These are phyloP conservation scores for Oreochromis grahami DNA, from an alignment of 2,797 vertebrate genomes.

Conservation along the genomic window DNA sequence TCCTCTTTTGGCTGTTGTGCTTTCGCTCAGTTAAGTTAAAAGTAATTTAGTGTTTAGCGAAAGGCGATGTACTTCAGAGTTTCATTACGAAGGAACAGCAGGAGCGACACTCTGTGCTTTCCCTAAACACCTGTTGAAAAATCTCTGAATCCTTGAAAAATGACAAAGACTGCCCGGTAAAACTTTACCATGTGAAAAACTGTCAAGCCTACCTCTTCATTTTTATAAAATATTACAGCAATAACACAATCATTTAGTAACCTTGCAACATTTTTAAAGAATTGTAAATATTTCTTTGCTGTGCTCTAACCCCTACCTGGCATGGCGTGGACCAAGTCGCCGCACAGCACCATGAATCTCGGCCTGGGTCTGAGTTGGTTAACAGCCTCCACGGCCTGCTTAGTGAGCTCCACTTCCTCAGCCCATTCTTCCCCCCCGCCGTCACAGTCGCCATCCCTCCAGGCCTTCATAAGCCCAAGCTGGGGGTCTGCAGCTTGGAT, in stretches of 20 bases:
- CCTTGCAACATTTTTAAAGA: neutral
- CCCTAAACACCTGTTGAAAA: neutral
- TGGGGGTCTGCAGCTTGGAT: slow-evolving; percentile 95
- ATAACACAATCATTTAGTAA: neutral
- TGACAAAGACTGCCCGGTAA: neutral
- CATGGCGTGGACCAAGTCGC: slow-evolving; percentile 94
- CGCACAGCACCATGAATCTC: slow-evolving; percentile 89
- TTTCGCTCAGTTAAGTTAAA: neutral
- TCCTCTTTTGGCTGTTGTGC: neutral
- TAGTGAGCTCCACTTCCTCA: slow-evolving; percentile 85
- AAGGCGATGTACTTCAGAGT: neutral
- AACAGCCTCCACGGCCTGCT: slow-evolving; percentile 83
- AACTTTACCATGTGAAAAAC: neutral
- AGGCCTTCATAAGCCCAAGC: slow-evolving; percentile 96
- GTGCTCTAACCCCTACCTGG: slow-evolving; percentile 78
- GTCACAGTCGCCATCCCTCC: slow-evolving; percentile 80
- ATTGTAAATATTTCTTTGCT: neutral
- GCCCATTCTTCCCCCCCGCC: slow-evolving; percentile 88
- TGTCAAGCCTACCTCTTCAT: neutral
- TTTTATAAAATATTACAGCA: neutral
- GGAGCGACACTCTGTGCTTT: neutral
- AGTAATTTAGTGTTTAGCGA: neutral
- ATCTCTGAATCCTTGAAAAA: neutral
- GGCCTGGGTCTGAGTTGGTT: slow-evolving; percentile 85
- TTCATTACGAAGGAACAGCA: neutral